Evolutionary conservation across 2,888 invertebrate genomes (phyloP), one percentile per base, ranked within the genome.

Genomic region (Drosophila anceps): DNA sequence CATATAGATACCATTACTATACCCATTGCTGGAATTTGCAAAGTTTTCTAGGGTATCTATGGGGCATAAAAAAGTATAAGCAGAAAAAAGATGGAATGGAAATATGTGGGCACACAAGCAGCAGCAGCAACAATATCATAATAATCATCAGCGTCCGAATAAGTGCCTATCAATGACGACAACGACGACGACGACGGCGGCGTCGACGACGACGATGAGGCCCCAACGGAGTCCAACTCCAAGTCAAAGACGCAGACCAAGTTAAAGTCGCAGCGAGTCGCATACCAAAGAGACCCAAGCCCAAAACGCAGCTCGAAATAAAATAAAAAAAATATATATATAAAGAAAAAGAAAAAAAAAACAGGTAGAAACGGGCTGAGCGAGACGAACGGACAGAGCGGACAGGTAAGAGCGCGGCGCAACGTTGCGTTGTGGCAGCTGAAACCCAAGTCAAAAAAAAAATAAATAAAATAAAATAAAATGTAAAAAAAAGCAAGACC

Each of bases 131-230:
- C 81, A 85, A 76, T 76, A 86, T 82, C 78, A 83, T 85, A 84
- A 84, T 84, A 90, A 90, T 84, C 87, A 84, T 83, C 84, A 79
- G 75, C 79, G 80, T 73, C 84, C 76, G 81, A 79, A 77, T 77
- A 90, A 85, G 85, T 90, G 85, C 90, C 90, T 90, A 86, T 86
- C 90, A 86, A 90, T 86, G 90, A 90, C 90, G 88, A 80, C 70
- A 69, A 72, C 63, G 20, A 51, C 51, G 51, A 20, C 41, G 43
- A 53, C 51, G 65, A 60, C 57, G 73, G 57, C 64, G 77, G 58
- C 31, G 69, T 62, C 59, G 76, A 48, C 61, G 69, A 64, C 59
- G 76, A 48, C 61, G 81, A 55, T 51, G 82, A 65, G 64, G 81
- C 84, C 82, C 69, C 84, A 76, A 77, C 57, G 69, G 62, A 67